Base-by-base conservation (phyloP, 2,113 vertebrate genomes). In the Naja naja region DNA sequence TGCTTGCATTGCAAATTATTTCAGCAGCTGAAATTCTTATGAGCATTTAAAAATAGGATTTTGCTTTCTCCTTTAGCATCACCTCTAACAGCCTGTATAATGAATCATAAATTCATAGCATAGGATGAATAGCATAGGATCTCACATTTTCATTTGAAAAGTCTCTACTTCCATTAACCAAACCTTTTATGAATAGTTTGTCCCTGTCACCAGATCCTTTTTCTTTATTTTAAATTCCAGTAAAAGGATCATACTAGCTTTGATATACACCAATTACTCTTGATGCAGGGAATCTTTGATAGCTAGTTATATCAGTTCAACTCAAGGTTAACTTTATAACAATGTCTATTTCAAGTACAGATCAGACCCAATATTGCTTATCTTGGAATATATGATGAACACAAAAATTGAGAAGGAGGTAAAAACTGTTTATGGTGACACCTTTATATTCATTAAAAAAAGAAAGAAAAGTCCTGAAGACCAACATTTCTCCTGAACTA, bases 261-360 rank as follows among this genome's bases (percentile, higher is more conserved):
- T 34, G 34, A 85, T 25, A 89, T 45, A 81, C 27, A 87, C 55
- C 47, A 53, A 88, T 89, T 88, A 89, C 53, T 34, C 6, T 85
- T 89, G 18, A 81, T 89, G 74, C 58, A 74, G 60, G 74, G 60
- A 91, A 47, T 92, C 90, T 90, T 87, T 89, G 89, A 94, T 93
- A 94, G 89, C 0, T 0, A 87, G 89, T 95, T 81, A 94, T 96
- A 56, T 52, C 89, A 56, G 12, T 27, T 93, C 91, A 91, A 88
- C 88, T 88, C 88, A 93, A 89, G 94, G 95, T 96, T 93, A 95
- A 58, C 45, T 93, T 93, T 93, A 93, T 95, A 94, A 49, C n/a
- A n/a, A 85, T 9, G 56, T 95, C 56, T 91, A 39, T 93, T 96
- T 93, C 89, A 92, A 93, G 89, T 81, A 39, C 85, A 39, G 0